Base-by-base conservation (phyloP, 2,113 vertebrate species). In the Vanacampus margaritifer region DNA sequence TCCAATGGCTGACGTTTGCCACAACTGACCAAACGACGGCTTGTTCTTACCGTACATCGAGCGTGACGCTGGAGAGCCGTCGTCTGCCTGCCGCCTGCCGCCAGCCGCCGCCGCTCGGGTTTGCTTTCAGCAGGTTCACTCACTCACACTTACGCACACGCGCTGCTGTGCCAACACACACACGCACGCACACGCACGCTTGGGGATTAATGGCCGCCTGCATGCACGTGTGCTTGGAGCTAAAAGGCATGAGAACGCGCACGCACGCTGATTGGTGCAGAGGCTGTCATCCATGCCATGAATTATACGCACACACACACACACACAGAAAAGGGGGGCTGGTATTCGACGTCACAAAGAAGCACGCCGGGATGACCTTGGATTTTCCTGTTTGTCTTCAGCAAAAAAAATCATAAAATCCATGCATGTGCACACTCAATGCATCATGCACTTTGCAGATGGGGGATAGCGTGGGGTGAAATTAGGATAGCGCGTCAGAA, bases 321-420 rank as follows among this genome's bases (percentile, higher is more conserved):
- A 6, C 69, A 59, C 50, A 24, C 58, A 56, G 46, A 60, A 68
- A 69, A 62, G 59, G 68, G 79, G 71, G 74, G 76, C 64, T 61
- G 72, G 60, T 6, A 78, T 65, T 72, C 77, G 78, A 76, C 82
- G 75, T 83, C 84, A 85, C 64, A 65, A 68, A 54, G 51, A 75
- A 83, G 77, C 68, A 54, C 81, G 80, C 79, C 50, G 78, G 74
- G 79, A 88, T 92, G 90, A 92, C 90, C 91, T 93, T 91, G 91
- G 87, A 73, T 89, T 88, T 86, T 88, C 83, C 86, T 2, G 66
- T 79, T 67, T 71, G 78, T 71, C 63, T 85, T 72, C 54, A 26
- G 60, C 9, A 41, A 13, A 51, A n/a, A n/a, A n/a, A n/a, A n/a
- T n/a, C n/a, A n/a, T n/a, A n/a, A n/a, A n/a, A 21, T 46, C 70